A percentile compares a stretch with the other conserved stretches of the same genome.
These are phyloP conservation scores for Coenobita brevimanus DNA, from an alignment of 1,140 invertebrate genomes.

Conservation along the genomic window DNA sequence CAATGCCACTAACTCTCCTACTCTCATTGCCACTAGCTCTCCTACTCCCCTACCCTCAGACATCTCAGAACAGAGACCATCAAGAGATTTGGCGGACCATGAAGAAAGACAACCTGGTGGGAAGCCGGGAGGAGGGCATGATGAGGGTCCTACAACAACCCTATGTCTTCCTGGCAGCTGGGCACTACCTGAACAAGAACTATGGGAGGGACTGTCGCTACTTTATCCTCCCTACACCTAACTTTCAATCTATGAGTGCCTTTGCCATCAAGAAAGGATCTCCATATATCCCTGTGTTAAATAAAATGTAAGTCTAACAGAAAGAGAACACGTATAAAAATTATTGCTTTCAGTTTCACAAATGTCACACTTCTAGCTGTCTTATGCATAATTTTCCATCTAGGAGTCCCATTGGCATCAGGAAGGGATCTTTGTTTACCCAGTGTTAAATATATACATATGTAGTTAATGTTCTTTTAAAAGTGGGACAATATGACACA, in stretches of 20 bases:
- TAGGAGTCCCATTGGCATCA: no score
- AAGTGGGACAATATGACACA: no score
- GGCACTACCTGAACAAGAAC: conserved; percentile 30
- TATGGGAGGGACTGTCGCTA: conserved; percentile 35
- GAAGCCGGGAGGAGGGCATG: conserved; percentile 30
- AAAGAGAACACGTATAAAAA: background rate
- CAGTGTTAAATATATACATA: no score
- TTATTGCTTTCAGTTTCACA: background rate
- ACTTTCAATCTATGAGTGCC: conserved; percentile 32
- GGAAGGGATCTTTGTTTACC: no score
- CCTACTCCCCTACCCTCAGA: no score
- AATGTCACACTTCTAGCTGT: background rate
- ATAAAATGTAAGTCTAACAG: conserved; percentile 13
- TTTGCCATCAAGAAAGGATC: conserved; percentile 40
- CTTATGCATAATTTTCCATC: background rate
- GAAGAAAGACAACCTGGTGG: background rate
- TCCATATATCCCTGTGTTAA: conserved; percentile 20
- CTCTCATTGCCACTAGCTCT: no score
- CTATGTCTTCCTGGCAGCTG: conserved; percentile 33
- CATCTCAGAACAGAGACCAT: background rate
- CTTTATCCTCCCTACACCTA: conserved; percentile 16
- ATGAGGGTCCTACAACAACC: background rate
- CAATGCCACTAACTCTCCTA: no score
- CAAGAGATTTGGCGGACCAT: background rate
- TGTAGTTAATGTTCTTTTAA: no score